Percentiles rank a stretch among this genome's conserved stretches.
phyloP scores from a whole-genome alignment of 37 sponge, comb jelly and placozoan species.

The Bolinopsis microptera region DNA sequence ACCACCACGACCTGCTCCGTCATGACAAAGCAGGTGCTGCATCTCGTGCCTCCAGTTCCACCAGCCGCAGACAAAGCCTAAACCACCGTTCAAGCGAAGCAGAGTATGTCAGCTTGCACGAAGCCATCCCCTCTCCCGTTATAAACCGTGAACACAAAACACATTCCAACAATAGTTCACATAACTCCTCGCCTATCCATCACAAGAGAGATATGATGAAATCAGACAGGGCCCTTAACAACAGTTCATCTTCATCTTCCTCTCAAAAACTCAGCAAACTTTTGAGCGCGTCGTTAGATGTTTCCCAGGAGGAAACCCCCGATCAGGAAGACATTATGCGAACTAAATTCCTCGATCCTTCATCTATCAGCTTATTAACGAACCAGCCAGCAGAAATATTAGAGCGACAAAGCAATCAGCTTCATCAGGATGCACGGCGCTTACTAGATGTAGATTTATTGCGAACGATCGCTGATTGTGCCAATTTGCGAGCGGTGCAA shows the following conservation, averaged over 20 bases:
- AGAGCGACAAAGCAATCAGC: constrained; percentile 56
- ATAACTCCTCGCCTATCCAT: constrained; percentile 32
- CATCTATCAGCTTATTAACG: constrained; percentile 16
- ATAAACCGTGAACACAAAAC: background rate
- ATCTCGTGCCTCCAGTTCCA: background rate
- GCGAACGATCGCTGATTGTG: constrained; percentile 50
- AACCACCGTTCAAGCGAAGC: background rate
- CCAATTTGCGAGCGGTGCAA: constrained; percentile 47
- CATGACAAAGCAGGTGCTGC: background rate
- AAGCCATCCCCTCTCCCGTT: constrained; percentile 38
- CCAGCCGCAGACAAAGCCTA: constrained; percentile 20
- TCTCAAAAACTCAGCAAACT: background rate
- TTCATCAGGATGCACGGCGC: background rate
- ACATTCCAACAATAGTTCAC: background rate
- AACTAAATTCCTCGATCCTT: constrained; percentile 32
- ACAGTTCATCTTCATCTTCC: background rate
- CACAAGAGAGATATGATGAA: background rate
- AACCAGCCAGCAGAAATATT: constrained; percentile 53
- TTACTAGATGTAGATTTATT: constrained; percentile 39
- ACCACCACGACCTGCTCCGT: background rate
- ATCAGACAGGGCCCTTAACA: background rate
- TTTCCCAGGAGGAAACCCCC: background rate
- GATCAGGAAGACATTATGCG: constrained; percentile 9
- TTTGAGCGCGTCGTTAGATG: background rate
- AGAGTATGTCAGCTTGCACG: background rate